Base-by-base conservation (phyloP, 1,140 invertebrate species). In the Charaxes varanes region DNA sequence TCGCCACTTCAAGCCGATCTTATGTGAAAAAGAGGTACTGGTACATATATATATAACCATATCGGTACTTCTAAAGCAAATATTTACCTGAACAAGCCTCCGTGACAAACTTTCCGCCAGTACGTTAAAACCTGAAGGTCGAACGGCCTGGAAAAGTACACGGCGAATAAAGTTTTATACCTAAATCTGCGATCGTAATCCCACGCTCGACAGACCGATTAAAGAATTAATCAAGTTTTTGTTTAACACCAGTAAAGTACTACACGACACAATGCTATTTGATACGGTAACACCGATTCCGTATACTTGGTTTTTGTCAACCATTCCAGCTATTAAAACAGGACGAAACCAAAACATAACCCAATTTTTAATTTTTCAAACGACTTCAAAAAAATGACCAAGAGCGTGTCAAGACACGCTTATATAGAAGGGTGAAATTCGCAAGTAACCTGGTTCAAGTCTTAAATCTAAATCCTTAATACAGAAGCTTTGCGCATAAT, bases 121-220 rank as follows among this genome's bases (percentile, higher is more conserved):
- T 59, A 62, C 60, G 57, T 49, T 72, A 66, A 74, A 61, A 59
- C 45, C 55, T 65, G 73, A 79, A 74, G 74, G 71, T 72, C 71
- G 64, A 18, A 32, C 34, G 41, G 33, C 52, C 56, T 73, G 64
- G 70, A 74, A 76, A 81, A 72, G 73, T 78, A 73, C 59, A 53
- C 50, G 52, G 54, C 54, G 58, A 67, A 76, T 72, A 69, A 76
- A 73, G 50, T 76, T 73, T n/a, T 64, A 65, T 74, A 74, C 59
- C 61, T 71, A 74, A 78, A 72, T 62, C 54, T 67, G 46, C 43
- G 56, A 46, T 62, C 53, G 60, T 71, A 76, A 77, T 79, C 68
- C 66, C 63, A 73, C 62, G 69, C 62, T 72, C 62, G 59, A 73
- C 37, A 73, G 59, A 58, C 41, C 59, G 54, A 66, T 69, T 69